Base-by-base conservation (phyloP, 2,888 invertebrate species). In the Pantelozetes paolii region DNA sequence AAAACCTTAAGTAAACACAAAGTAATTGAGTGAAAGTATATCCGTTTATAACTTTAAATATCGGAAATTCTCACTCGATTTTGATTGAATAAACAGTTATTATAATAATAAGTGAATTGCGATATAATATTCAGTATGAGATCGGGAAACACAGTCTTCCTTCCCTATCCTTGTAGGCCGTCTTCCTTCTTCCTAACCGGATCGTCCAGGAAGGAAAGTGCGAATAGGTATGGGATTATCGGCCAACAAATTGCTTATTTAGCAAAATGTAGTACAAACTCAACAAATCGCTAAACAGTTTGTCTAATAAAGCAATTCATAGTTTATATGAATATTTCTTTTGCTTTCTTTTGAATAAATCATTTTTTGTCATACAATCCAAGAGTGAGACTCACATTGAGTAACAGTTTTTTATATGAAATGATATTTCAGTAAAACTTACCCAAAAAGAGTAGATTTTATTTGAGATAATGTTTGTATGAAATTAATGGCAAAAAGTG, bases 111-210 rank as follows among this genome's bases (percentile, higher is more conserved):
- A n/a, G 59, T 30, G 59, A 30, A 32, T 62, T 62, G 28, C 30
- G n/a, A 28, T 62, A 28, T 62, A 62, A 62, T 62, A 62, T 62
- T 62, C 59, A 62, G 59, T 26, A 62, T 30, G 30, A 62, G 30
- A 15, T 54, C 30, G 59, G 59, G 59, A 62, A 62, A 62, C 59
- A 62, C 30, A 62, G 59, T 62, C 59, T 62, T 62, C 59, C 59
- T 62, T 62, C 59, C 59, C 59, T 13, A 62, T 15, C 59, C 59
- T 62, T 62, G 59, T 62, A 62, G 59, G 59, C 59, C 59, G 59
- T 32, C 59, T 62, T 62, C 59, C 59, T 28, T 62, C 59, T 62
- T 62, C 59, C 59, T 62, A 62, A 62, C 54, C 59, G 59, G 59
- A 62, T 62, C 59, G 30, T 62, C 59, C 59, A 54, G 59, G 59